Percentiles rank a stretch among this genome's conserved stretches.
phyloP scores from a whole-genome alignment of 2,888 invertebrate genomes.

The Papilio demoleus region DNA sequence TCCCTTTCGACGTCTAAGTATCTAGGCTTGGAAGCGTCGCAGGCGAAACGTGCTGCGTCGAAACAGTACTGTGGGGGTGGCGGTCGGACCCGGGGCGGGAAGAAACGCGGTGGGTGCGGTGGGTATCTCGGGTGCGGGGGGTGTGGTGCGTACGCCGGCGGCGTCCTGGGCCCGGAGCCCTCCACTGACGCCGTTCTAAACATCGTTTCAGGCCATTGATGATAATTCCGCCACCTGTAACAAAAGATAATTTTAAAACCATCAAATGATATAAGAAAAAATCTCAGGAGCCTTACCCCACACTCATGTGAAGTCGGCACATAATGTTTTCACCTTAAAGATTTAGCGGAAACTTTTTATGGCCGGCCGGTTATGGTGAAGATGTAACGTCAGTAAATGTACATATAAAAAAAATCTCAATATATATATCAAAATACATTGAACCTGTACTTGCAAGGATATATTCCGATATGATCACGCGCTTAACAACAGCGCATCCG shows the following conservation, averaged over 20 bases:
- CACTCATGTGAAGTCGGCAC: too few relatives aligned
- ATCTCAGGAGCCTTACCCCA: too few relatives aligned
- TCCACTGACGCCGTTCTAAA: constrained; percentile 81
- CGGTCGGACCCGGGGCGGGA: constrained; percentile 74
- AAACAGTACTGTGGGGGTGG: constrained; percentile 81
- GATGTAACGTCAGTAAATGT: too few relatives aligned
- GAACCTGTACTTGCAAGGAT: too few relatives aligned
- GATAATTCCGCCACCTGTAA: constrained; percentile 65
- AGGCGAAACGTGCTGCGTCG: constrained; percentile 80
- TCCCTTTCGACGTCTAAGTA: constrained; percentile 80
- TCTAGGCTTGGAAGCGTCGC: constrained; percentile 78
- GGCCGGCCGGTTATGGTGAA: too few relatives aligned
- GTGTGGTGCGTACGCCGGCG: constrained; percentile 80
- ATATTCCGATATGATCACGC: too few relatives aligned
- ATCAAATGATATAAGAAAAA: too few relatives aligned
- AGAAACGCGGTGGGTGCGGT: constrained; percentile 75
- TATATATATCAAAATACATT: too few relatives aligned
- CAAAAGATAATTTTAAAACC: constrained; percentile 44
- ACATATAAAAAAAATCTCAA: too few relatives aligned
- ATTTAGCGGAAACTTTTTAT: too few relatives aligned
- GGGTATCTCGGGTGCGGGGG: constrained; percentile 58
- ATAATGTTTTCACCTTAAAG: too few relatives aligned
- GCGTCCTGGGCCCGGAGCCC: constrained; percentile 80
- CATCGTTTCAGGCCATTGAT: constrained; percentile 78
- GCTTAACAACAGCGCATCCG: too few relatives aligned